Conservation (phyloP, 2,888 invertebrate species). For the Xanthostigma xanthostigma region DNA sequence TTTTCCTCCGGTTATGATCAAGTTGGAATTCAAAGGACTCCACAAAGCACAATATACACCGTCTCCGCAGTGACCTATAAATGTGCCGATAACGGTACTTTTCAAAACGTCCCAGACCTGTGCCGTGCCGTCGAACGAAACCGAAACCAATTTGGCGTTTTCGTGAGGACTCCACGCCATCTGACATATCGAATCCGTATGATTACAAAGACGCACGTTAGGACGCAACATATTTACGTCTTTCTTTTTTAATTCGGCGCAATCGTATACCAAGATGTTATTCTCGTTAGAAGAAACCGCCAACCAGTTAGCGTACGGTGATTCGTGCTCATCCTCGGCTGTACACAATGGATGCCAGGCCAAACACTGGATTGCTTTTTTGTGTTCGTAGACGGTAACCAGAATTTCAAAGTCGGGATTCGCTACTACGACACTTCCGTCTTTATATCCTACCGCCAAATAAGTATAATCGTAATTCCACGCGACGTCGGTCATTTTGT, state of each 20-base stretch:
- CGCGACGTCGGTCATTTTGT: constrained; percentile 33
- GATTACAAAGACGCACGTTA: constrained; percentile 17
- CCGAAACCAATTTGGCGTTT: constrained; percentile 47
- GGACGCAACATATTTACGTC: background rate
- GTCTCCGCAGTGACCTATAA: constrained; percentile 36
- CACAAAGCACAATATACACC: constrained; percentile 43
- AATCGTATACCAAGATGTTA: constrained; percentile 35
- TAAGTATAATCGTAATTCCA: constrained; percentile 44
- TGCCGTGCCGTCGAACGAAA: constrained; percentile 52
- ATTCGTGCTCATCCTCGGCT: constrained; percentile 35
- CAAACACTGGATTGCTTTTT: constrained; percentile 47
- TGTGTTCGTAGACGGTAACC: constrained; percentile 31
- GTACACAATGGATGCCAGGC: constrained; percentile 61
- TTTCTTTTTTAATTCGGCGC: constrained; percentile 14
- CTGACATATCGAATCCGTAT: constrained; percentile 37
- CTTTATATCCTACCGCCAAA: constrained; percentile 45
- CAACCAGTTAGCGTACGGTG: constrained; percentile 43
- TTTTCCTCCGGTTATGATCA: constrained; percentile 48
- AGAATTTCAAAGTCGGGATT: constrained; percentile 15
- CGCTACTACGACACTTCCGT: constrained; percentile 37
- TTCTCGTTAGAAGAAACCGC: constrained; percentile 41
- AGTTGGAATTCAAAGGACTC: constrained; percentile 44
- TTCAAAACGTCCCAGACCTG: constrained; percentile 49
- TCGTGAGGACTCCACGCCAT: constrained; percentile 54
- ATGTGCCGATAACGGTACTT: constrained; percentile 40